A percentile compares a stretch with the other conserved stretches of the same genome.
These are phyloP conservation scores for Oriolus oriolus DNA, from an alignment of 2,113 vertebrate species.

Conservation along the genomic window DNA sequence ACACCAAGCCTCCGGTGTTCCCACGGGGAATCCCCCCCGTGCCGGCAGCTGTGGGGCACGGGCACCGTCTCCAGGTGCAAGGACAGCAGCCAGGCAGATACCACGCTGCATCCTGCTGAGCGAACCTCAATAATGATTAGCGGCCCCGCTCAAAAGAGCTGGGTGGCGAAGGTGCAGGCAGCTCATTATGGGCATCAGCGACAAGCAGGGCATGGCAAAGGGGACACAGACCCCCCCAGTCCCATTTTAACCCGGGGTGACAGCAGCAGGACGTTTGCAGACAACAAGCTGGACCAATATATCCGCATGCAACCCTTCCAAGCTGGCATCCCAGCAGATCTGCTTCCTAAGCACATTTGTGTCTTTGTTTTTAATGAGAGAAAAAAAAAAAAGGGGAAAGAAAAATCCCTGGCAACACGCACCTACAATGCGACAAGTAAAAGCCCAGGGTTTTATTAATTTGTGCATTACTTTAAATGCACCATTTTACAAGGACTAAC, in stretches of 20 bases:
- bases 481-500: slow-evolving; percentile 27
- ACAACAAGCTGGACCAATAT: not conserved
- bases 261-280: not conserved
- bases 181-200: not conserved
- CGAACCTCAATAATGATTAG: not conserved
- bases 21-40: not conserved
- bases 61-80: not conserved
- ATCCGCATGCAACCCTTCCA: rapidly evolving
- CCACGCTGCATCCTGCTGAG: not conserved
- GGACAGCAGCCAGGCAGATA: slow-evolving; percentile 19
- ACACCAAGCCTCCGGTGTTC: not conserved
- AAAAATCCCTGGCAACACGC: not conserved
- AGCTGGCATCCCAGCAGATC: not conserved
- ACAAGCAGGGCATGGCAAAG: not conserved
- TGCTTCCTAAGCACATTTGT: not conserved
- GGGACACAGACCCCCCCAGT: not conserved
- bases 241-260: not conserved
- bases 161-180: not conserved
- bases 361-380: slow-evolving; percentile 9
- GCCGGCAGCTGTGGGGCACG: not conserved
- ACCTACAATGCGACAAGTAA: not conserved
- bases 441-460: slow-evolving; percentile 33
- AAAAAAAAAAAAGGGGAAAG: not conserved
- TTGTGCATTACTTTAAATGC: slow-evolving; percentile 20
- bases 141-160: rapidly evolving